Base-by-base conservation (phyloP, 2,888 invertebrate genomes). In the Nysson spinosus region DNA sequence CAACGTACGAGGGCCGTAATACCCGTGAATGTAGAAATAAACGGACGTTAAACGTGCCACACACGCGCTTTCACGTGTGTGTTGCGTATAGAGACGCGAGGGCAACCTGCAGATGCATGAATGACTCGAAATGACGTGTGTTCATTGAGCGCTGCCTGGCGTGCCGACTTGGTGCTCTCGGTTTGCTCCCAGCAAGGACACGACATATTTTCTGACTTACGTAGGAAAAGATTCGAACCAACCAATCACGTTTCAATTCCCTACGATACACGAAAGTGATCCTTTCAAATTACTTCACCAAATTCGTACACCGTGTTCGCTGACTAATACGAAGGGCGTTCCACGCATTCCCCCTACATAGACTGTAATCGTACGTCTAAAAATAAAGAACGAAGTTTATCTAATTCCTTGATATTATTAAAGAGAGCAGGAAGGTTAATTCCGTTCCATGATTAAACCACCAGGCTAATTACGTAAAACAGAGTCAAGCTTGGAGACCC, bases 101-200 rank as follows among this genome's bases (percentile, higher is more conserved):
- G 81, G 82, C 80, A 81, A 84, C 79, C 76, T 80, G 80, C 79
- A 82, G 82, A 84, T 82, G 79, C 80, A 84, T 84, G 84, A 84
- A 84, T 84, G 84, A 83, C 83, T 83, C 79, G 80, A 81, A 83
- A 81, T 82, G 84, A 83, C 82, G 84, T 80, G 77, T 80, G 81
- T 83, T 84, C 84, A 84, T 84, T 84, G 84, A 80, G 81, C 74
- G 69, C 78, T 65, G 74, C 70, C 67, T 72, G 75, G 58, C 73
- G 75, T 76, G 75, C 72, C 64, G 75, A 65, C 72, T 69, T 67
- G 64, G 56, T 74, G 69, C 64, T 77, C 75, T 71, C 64, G 64
- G 68, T 62, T n/a, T 72, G 79, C 73, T 75, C 65, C 69, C 76
- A 77, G 79, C 84, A 84, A 84, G 84, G 84, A 84, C 84, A 79